A percentile compares a stretch with the other conserved stretches of the same genome.
These are phyloP conservation scores for Leontocebus nigricollis DNA, from an alignment of 2,797 vertebrate genomes.

Conservation along the genomic window DNA sequence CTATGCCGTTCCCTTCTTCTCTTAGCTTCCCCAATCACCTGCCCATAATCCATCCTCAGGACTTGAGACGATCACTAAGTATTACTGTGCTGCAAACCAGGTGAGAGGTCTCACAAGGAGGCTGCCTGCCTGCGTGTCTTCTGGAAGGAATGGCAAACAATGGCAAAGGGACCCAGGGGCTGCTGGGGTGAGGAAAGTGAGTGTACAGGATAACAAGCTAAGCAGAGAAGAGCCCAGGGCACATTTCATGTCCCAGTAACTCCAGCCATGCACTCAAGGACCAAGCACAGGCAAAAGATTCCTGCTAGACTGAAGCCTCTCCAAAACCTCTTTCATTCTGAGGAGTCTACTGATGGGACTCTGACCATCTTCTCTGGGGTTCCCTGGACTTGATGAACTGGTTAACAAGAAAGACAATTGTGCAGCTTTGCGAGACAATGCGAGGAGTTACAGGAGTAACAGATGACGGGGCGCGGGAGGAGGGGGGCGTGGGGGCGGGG, in stretches of 20 bases:
- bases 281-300: fast-evolving
- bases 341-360: background rate
- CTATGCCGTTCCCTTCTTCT: background rate
- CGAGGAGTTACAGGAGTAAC: background rate
- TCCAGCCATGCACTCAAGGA: too few relatives aligned
- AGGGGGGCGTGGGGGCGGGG: too few relatives aligned
- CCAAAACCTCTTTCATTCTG: too few relatives aligned
- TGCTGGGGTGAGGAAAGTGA: fast-evolving
- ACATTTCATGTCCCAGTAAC: too few relatives aligned
- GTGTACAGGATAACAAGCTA: background rate
- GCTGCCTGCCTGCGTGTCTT: too few relatives aligned
- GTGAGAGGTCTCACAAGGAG: fast-evolving
- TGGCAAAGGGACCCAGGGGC: fast-evolving
- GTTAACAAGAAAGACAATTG: background rate
- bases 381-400: background rate
- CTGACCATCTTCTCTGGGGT: background rate
- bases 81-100: background rate
- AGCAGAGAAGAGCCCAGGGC: fast-evolving
- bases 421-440: background rate
- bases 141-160: background rate
- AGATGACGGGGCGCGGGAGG: background rate
- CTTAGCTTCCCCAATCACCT: fast-evolving
- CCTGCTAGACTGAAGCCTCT: fast-evolving
- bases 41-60: background rate
- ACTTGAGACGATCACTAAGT: background rate